Evolutionary conservation across 1,140 invertebrate species (phyloP).

Genomic region (Brachionus rotundiformis): DNA sequence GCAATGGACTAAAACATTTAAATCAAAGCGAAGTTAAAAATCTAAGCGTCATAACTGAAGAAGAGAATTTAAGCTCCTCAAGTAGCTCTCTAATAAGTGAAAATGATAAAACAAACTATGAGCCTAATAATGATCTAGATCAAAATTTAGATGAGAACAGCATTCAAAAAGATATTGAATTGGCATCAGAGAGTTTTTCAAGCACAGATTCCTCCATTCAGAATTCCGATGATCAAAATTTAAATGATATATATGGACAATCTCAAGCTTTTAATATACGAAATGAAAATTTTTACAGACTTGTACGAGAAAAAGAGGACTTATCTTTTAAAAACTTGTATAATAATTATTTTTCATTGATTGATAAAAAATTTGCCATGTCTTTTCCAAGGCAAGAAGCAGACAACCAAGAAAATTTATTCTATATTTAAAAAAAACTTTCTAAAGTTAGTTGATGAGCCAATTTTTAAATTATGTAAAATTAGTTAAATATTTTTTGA

Average conservation of each 20-base stretch:
- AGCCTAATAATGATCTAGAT: background rate
- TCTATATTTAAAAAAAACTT: background rate
- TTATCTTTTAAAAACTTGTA: background rate
- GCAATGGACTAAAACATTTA: slow-evolving; percentile 19
- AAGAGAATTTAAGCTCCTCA: slow-evolving; percentile 5
- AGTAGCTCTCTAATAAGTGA: background rate
- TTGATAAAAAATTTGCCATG: background rate
- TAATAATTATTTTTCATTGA: slow-evolving; percentile 4
- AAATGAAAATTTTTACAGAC: background rate
- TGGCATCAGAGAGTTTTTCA: slow-evolving; percentile 23
- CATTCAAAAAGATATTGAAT: slow-evolving; percentile 28
- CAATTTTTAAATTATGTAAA: too few relatives aligned
- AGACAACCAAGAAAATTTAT: background rate
- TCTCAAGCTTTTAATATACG: background rate
- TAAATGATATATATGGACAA: background rate
- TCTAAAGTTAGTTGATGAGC: too few relatives aligned
- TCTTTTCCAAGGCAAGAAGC: background rate
- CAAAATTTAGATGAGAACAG: slow-evolving; percentile 15
- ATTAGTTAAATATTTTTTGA: background rate
- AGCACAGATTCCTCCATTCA: background rate
- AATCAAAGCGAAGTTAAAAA: background rate
- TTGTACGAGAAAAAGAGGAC: background rate
- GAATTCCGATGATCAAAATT: background rate
- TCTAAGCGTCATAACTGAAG: slow-evolving; percentile 42
- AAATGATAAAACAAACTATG: background rate